Percentiles rank a stretch among this genome's conserved stretches.
These are phyloP conservation scores for Philaethria dido DNA, from an alignment of 2,888 invertebrate genomes.

Conservation along the genomic window DNA sequence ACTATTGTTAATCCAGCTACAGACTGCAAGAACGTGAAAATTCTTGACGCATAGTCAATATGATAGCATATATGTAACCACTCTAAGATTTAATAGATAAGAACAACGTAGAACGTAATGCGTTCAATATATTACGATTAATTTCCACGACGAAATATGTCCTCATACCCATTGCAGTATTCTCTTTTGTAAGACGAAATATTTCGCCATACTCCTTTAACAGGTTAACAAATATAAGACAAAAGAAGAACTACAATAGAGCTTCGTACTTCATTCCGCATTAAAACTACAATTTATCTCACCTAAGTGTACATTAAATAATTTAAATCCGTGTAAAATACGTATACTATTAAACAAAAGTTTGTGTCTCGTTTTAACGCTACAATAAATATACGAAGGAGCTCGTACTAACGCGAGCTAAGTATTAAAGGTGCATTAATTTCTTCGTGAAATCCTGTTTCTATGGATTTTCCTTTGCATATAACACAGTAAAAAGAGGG, in stretches of 20 bases:
- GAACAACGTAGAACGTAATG: too few species aligned
- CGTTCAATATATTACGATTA: too few species aligned
- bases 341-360: slow-evolving; percentile 14
- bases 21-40: too few species aligned
- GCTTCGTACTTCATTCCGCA: slow-evolving; percentile 6
- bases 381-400: slow-evolving; percentile 4
- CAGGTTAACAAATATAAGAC: neutral
- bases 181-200: too few species aligned
- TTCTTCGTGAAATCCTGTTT: neutral
- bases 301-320: slow-evolving; percentile 13
- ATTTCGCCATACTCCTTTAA: too few species aligned
- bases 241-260: neutral
- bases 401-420: neutral
- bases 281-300: slow-evolving; percentile 16
- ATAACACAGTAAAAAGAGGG: too few species aligned
- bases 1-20: too few species aligned
- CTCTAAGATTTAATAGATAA: too few species aligned
- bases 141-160: too few species aligned
- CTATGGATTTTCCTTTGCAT: neutral
- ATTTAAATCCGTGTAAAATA: slow-evolving; percentile 19
- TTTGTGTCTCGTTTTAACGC: slow-evolving; percentile 6
- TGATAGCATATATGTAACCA: too few species aligned
- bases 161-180: too few species aligned
- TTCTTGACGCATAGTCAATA: too few species aligned
- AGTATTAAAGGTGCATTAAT: slow-evolving; percentile 14